Conservation (phyloP, 2,113 vertebrate species). For the Bubalus kerabau region DNA sequence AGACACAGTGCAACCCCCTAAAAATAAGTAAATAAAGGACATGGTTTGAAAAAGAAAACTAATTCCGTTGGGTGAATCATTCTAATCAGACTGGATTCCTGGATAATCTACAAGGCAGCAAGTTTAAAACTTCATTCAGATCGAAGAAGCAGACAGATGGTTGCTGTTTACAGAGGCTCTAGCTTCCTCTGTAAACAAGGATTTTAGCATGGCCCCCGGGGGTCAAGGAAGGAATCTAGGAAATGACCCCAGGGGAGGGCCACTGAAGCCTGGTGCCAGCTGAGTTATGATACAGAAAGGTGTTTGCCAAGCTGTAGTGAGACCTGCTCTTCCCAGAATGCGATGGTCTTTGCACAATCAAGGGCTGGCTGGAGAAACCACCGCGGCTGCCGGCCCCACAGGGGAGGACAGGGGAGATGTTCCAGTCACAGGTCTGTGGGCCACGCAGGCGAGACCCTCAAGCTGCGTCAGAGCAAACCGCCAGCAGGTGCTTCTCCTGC, state of each 20-base stretch:
- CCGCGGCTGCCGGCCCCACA: fast-evolving
- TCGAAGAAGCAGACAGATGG: not conserved
- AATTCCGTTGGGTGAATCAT: not conserved
- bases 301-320: not conserved
- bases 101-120: not conserved
- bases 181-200: not conserved
- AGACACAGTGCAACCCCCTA: not conserved
- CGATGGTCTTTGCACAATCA: not conserved
- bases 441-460: not conserved
- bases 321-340: not conserved
- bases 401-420: not conserved
- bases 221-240: not conserved
- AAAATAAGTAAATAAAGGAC: not conserved
- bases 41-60: not conserved
- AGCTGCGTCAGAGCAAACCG: not conserved
- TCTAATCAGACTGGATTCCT: not conserved
- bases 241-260: not conserved
- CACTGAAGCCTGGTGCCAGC: not conserved
- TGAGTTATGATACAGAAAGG: not conserved
- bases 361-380: not conserved
- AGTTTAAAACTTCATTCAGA: not conserved
- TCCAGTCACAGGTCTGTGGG: not conserved
- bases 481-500: not conserved
- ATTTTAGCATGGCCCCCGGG: not conserved
- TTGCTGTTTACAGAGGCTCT: not conserved